phyloP scores from a whole-genome alignment of 1,140 invertebrate genomes.

The Matsumurasca onukii region DNA sequence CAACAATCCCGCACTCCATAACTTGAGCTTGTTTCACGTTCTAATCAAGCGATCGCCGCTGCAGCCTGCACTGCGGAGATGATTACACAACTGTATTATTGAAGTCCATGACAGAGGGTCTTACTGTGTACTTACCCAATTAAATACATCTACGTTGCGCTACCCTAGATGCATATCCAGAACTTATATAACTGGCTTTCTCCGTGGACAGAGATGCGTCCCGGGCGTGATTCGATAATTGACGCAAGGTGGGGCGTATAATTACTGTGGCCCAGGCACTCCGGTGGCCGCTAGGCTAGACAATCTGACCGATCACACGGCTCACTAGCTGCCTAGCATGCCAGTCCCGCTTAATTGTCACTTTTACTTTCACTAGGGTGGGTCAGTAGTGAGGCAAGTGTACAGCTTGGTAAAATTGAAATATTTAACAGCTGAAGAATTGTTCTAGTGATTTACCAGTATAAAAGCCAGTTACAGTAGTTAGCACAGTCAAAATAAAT shows the following conservation, averaged over 20 bases:
- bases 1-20: too few relatives aligned
- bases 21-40: too few relatives aligned
- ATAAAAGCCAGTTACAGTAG: too few relatives aligned
- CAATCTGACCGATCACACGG: not conserved
- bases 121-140: not conserved
- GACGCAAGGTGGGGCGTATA: not conserved
- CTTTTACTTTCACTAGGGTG: not conserved
- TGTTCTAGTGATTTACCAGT: too few relatives aligned
- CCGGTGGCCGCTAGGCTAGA: not conserved
- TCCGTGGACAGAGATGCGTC: constrained; percentile 12
- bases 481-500: too few relatives aligned
- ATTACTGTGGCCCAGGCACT: constrained; percentile 2
- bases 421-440: too few relatives aligned
- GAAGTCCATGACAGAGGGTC: not conserved
- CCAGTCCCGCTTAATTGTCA: constrained; percentile 2
- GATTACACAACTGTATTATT: too few relatives aligned
- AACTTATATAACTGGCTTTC: constrained; percentile 6
- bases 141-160: too few relatives aligned
- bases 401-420: too few relatives aligned
- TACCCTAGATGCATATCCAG: not conserved
- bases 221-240: constrained; percentile 18
- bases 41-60: too few relatives aligned
- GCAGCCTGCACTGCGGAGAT: too few relatives aligned
- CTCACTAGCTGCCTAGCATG: not conserved
- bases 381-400: too few relatives aligned